Base-by-base conservation (phyloP, 2,797 vertebrate genomes). In the Danionella dracula region DNA sequence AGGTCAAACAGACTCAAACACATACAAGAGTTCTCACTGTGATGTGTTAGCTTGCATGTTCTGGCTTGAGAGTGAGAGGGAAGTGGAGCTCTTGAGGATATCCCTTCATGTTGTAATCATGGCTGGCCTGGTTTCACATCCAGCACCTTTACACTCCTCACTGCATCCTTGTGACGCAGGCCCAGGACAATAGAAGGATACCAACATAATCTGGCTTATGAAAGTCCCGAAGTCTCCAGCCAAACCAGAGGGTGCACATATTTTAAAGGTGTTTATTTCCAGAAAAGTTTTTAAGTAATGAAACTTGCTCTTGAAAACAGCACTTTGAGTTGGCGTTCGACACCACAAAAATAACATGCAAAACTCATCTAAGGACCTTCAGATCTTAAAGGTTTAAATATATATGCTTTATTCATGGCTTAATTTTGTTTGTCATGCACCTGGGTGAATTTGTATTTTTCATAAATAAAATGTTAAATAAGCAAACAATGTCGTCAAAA, bases 111-210 rank as follows among this genome's bases (percentile, higher is more conserved):
- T 87, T 79, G 90, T 92, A 93, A 92, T 94, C 90, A 92, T 83
- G 85, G 79, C 62, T 53, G 13, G 49, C 41, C 51, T 61, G 66
- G 70, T 45, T 51, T 61, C 66, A 71, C 81, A 82, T 77, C 74
- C 75, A 85, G 85, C 84, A 89, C 85, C 79, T 85, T 81, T 88
- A 82, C 85, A 20, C 49, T 88, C 81, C 56, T 49, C 21, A 56
- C 68, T 58, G 35, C 69, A 53, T 62, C 69, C 77, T 81, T 74
- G 74, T 96, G 95, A 96, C 94, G 93, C 93, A 96, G 87, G 85
- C 87, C 83, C 85, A 72, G 91, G 93, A 99, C 96, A 99, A 99
- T 97, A 85, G 94, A 90, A 97, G 95, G 96, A 97, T 97, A 94
- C 92, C 83, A 87, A 92, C 88, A 88, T 90, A 88, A 86, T 88